These are phyloP conservation scores for Edolisoma coerulescens DNA, from an alignment of 2,113 vertebrate genomes.

Conservation along the genomic window DNA sequence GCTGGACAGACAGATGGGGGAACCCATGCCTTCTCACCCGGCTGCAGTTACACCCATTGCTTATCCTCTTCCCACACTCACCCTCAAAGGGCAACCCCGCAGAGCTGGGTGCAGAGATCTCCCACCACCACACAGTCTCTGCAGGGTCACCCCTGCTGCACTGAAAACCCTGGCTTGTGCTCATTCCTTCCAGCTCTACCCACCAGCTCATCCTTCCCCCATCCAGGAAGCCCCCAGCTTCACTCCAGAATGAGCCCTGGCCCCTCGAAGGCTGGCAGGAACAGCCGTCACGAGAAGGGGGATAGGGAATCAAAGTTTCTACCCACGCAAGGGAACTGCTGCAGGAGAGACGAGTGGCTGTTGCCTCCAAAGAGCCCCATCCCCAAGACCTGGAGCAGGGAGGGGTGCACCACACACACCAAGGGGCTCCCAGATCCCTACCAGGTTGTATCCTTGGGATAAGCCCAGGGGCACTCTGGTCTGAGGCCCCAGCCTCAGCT, in stretches of 20 bases:
- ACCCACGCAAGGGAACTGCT: neutral
- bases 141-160: accelerated
- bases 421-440: neutral
- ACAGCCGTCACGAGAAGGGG: accelerated
- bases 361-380: neutral
- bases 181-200: neutral
- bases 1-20: accelerated
- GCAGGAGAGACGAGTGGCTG: accelerated
- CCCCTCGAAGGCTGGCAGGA: neutral
- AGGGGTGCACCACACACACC: accelerated
- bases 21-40: accelerated
- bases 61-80: neutral
- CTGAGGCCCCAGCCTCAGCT: neutral
- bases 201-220: neutral
- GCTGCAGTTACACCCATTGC: neutral
- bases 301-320: neutral
- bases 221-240: neutral
- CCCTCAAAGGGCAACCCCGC: neutral
- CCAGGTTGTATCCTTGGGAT: neutral
- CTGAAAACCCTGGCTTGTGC: neutral
- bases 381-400: neutral
- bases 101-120: neutral
- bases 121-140: neutral
- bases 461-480: neutral
- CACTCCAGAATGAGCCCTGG: neutral